These are phyloP conservation scores for Dugesia japonica DNA, from an alignment of 2,888 invertebrate species.

Conservation along the genomic window DNA sequence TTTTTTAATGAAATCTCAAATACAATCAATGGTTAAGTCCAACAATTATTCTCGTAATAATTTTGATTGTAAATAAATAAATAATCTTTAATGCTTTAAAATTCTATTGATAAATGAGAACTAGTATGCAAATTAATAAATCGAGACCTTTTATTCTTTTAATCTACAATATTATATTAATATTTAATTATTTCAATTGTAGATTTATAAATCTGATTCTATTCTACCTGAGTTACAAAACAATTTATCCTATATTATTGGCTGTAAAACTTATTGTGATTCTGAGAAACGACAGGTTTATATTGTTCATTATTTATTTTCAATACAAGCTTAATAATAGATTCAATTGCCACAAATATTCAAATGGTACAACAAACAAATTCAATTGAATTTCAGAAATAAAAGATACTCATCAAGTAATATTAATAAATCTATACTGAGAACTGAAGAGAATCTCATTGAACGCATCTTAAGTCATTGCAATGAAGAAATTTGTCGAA, in stretches of 20 bases:
- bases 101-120: too few relatives aligned
- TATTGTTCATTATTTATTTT: not conserved
- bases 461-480: not conserved
- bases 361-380: not conserved
- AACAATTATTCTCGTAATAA: too few relatives aligned
- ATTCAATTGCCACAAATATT: not conserved
- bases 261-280: not conserved
- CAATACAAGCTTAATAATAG: not conserved
- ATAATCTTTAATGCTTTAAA: too few relatives aligned
- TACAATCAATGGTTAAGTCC: too few relatives aligned
- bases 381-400: not conserved
- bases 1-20: too few relatives aligned
- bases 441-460: not conserved
- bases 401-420: too few relatives aligned
- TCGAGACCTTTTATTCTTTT: too few relatives aligned
- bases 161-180: too few relatives aligned
- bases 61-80: too few relatives aligned
- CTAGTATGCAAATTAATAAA: too few relatives aligned
- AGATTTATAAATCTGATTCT: not conserved
- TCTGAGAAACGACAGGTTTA: not conserved
- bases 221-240: not conserved
- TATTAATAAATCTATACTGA: not conserved
- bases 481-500: not conserved
- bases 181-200: too few relatives aligned
- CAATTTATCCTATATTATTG: not conserved